A percentile compares a stretch with the other conserved stretches of the same genome.
phyloP scores from a whole-genome alignment of 2,888 invertebrate genomes.

The Abrostola tripartita region DNA sequence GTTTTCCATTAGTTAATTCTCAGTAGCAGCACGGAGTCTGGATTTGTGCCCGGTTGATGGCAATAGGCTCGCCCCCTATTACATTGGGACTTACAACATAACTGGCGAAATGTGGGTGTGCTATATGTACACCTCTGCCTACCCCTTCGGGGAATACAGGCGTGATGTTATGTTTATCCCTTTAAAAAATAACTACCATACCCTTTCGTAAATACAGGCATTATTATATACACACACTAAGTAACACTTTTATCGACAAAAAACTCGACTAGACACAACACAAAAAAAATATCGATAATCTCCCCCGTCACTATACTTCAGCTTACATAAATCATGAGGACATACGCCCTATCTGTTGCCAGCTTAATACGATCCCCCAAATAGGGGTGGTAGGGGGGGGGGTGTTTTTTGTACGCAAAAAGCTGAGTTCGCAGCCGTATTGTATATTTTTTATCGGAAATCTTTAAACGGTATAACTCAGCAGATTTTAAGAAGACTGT shows the following conservation, averaged over 20 bases:
- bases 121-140: no score
- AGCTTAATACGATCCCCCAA: conserved; percentile 85
- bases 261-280: conserved; percentile 9
- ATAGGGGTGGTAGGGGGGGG: conserved; percentile 57
- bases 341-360: conserved; percentile 87
- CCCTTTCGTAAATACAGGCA: no score
- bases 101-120: no score
- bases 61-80: no score
- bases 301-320: conserved; percentile 68
- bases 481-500: conserved; percentile 48
- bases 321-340: conserved; percentile 86
- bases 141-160: no score
- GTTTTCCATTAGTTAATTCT: no score
- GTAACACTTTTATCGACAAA: conserved; percentile 10
- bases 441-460: conserved; percentile 53
- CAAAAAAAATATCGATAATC: conserved; percentile 50
- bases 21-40: no score
- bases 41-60: no score
- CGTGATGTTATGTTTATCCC: no score
- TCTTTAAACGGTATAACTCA: conserved; percentile 49
- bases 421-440: conserved; percentile 57
- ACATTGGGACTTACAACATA: no score
- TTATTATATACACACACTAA: no score
- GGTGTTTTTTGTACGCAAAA: conserved; percentile 64
- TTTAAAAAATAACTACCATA: no score